Base-by-base conservation (phyloP, 2,113 vertebrate species). In the Indri indri region DNA sequence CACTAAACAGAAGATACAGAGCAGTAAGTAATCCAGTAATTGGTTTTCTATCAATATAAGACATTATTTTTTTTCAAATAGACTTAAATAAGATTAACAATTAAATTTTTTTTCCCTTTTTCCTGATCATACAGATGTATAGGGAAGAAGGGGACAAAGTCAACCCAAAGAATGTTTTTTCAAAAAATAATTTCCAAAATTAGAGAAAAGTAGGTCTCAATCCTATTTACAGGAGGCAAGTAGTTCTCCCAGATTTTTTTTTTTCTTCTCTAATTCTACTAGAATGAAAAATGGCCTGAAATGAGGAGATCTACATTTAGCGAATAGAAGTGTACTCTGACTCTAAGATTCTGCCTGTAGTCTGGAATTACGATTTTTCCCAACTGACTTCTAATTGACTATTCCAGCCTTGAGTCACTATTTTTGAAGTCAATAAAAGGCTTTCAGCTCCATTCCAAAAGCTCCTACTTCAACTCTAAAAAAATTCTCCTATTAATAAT, bases 111-210 rank as follows among this genome's bases (percentile, higher is more conserved):
- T 45, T 92, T 92, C 57, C 9, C 27, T 34, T 80, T 88, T 68
- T 68, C 45, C 70, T 87, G 50, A 45, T 76, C 27, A 25, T n/a
- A 94, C 25, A 74, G 30, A 89, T 18, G 18, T 37, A 50, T 20
- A 71, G 17, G 12, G 22, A 86, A 9, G 0, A 27, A 74, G 61
- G 14, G 0, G 4, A 3, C 25, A 83, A 91, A 77, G 27, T 74
- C 63, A 88, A 97, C 4, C 30, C 37, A 74, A 94, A 73, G 27
- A 86, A 91, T n/a, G 14, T 17, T 83, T 74, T 84, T 84, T 14
- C 32, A 50, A n/a, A 95, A 96, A 91, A 59, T 70, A 45, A 81
- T 80, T 74, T 71, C 42, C 70, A 88, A 83, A 90, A 34, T 57
- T 50, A 71, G 34, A 47, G 23, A 65, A 81, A 90, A 90, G 18